A percentile compares a stretch with the other conserved stretches of the same genome.
These are phyloP conservation scores for Microtus ochrogaster DNA, from an alignment of 2,113 vertebrate species.

Conservation along the genomic window DNA sequence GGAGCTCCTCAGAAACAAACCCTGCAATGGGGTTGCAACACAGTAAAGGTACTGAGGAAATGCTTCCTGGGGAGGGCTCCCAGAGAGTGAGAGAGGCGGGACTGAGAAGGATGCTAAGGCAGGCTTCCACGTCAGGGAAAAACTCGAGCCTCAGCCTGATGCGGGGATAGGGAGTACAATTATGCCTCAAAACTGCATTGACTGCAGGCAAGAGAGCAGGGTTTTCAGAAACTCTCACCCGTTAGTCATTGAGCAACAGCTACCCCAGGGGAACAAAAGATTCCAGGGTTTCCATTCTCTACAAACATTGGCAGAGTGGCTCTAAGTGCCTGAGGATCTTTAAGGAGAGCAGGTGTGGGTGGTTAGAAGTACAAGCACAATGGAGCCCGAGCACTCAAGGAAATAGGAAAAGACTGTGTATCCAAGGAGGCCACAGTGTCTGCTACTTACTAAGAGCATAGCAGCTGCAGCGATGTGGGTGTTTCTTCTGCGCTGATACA, in stretches of 20 bases:
- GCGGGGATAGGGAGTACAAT: neutral
- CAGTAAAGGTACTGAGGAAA: conserved; percentile 18
- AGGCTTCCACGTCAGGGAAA: neutral
- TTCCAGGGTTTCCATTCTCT: neutral
- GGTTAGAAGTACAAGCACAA: neutral
- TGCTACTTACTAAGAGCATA: neutral
- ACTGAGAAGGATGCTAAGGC: neutral
- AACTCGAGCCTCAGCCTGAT: neutral
- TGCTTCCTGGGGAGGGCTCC: neutral
- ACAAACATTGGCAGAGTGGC: neutral
- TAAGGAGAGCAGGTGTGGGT: neutral
- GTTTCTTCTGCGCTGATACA: conserved; percentile 43
- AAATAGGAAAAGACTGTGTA: neutral
- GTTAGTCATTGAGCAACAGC: neutral
- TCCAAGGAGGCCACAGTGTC: neutral
- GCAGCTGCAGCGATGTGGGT: neutral
- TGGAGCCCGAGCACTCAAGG: neutral
- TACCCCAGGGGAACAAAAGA: neutral
- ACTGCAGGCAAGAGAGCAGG: neutral
- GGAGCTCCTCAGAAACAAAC: conserved; percentile 22
- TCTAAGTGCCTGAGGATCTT: neutral
- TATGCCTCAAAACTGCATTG: neutral
- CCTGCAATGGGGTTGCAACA: neutral
- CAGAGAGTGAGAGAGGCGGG: neutral
- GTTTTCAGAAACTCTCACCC: neutral